phyloP scores from a whole-genome alignment of 2,797 vertebrate species.

The Mormyrops attenuatus region DNA sequence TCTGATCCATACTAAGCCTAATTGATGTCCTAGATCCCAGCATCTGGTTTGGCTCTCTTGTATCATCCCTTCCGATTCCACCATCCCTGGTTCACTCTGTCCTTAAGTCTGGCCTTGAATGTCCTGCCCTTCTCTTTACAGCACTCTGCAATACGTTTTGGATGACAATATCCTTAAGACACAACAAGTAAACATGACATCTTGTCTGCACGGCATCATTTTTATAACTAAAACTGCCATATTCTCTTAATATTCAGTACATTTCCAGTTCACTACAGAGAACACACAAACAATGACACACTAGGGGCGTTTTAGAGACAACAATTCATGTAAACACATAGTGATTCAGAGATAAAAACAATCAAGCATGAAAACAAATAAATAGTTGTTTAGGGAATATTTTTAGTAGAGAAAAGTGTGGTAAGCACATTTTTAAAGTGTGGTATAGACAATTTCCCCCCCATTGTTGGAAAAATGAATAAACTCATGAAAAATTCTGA shows the following conservation, averaged over 20 bases:
- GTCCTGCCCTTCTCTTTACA: not conserved
- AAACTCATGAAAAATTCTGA: not conserved
- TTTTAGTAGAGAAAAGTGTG: not conserved
- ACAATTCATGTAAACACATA: not conserved
- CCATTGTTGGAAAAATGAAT: not conserved
- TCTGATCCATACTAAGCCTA: not conserved
- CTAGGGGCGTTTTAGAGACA: not conserved
- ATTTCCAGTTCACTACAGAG: not conserved
- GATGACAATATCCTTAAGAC: not conserved
- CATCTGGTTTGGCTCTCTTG: not conserved
- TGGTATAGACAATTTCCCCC: not conserved
- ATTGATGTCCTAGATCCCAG: not conserved
- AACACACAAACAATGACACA: not conserved
- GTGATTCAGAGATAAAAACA: not conserved
- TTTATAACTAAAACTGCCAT: not conserved
- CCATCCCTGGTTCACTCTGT: not conserved
- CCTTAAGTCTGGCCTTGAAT: not conserved
- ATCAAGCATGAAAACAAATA: not conserved
- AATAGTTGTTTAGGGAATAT: not conserved
- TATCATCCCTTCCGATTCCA: not conserved
- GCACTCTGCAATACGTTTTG: not conserved
- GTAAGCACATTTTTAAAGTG: not conserved
- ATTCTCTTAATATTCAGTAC: not conserved
- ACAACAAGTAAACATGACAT: not conserved
- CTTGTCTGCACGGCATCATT: not conserved